Conservation (phyloP, 1,140 invertebrate genomes). For the Lucilia cuprina region DNA sequence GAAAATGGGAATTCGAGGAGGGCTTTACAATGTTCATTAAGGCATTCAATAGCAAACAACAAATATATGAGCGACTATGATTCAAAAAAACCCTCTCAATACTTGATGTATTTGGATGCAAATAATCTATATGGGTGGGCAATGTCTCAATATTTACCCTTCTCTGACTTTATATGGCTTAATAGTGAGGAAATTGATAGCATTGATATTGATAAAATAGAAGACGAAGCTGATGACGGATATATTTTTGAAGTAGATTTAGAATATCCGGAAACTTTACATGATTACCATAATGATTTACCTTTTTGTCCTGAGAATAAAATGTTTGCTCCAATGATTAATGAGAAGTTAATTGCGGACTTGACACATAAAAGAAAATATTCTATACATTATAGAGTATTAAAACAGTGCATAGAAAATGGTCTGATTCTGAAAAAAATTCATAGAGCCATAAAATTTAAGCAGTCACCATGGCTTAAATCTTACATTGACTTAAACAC, state of each 20-base stretch:
- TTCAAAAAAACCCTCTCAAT: constrained; percentile 51
- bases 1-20: constrained; percentile 45
- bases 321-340: constrained; percentile 39
- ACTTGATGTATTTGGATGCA: constrained; percentile 63
- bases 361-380: constrained; percentile 61
- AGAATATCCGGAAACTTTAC: constrained; percentile 60
- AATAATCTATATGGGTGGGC: constrained; percentile 53
- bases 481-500: constrained; percentile 63
- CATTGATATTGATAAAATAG: constrained; percentile 55
- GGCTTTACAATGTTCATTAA: constrained; percentile 56
- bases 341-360: constrained; percentile 56
- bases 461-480: constrained; percentile 64
- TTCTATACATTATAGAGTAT: constrained; percentile 64
- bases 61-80: constrained; percentile 62
- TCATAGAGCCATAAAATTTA: constrained; percentile 65
- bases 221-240: constrained; percentile 59
- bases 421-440: constrained; percentile 64
- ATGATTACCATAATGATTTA: constrained; percentile 65
- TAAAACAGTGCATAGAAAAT: constrained; percentile 63
- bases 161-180: constrained; percentile 63
- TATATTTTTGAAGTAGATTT: constrained; percentile 66
- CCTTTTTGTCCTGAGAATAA: constrained; percentile 63
- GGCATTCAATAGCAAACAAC: constrained; percentile 64
- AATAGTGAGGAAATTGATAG: constrained; percentile 39
- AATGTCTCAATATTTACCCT: constrained; percentile 63